Conservation (phyloP, 1,140 invertebrate genomes). For the Tribolium madens region DNA sequence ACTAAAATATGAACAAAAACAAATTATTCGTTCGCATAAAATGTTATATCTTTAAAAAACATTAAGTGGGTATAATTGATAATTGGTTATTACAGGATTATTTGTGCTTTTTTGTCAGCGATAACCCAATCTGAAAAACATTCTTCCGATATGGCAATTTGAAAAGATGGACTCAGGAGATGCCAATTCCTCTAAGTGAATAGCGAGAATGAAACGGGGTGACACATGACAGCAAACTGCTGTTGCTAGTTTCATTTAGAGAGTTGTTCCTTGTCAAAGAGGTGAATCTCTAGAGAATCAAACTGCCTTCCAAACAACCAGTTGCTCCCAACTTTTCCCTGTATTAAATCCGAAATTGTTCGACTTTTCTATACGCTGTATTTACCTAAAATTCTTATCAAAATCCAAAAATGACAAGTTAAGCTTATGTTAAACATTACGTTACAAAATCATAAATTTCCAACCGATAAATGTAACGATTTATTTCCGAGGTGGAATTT, state of each 20-base stretch:
- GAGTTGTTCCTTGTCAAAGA: slow-evolving; percentile 59
- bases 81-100: too few species aligned
- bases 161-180: slow-evolving; percentile 46
- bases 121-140: slow-evolving; percentile 33
- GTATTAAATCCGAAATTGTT: neutral
- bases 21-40: too few species aligned
- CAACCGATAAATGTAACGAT: slow-evolving; percentile 27
- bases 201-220: slow-evolving; percentile 54
- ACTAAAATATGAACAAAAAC: too few species aligned
- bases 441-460: slow-evolving; percentile 7
- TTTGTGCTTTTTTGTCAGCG: neutral
- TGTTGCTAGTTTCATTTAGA: slow-evolving; percentile 58
- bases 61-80: too few species aligned
- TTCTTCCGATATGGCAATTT: slow-evolving; percentile 40
- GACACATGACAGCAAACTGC: slow-evolving; percentile 59
- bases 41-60: too few species aligned
- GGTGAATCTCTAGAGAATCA: slow-evolving; percentile 55
- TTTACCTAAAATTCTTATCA: slow-evolving; percentile 36
- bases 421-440: slow-evolving; percentile 45
- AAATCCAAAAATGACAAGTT: slow-evolving; percentile 47
- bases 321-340: slow-evolving; percentile 26
- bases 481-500: neutral
- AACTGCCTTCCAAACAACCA: slow-evolving; percentile 35
- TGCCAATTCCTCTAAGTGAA: slow-evolving; percentile 52
- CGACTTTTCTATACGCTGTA: neutral